Percentiles rank a stretch among this genome's conserved stretches.
These are phyloP conservation scores for Sebastes trivittatus DNA, from an alignment of 2,797 vertebrate species.

Conservation along the genomic window DNA sequence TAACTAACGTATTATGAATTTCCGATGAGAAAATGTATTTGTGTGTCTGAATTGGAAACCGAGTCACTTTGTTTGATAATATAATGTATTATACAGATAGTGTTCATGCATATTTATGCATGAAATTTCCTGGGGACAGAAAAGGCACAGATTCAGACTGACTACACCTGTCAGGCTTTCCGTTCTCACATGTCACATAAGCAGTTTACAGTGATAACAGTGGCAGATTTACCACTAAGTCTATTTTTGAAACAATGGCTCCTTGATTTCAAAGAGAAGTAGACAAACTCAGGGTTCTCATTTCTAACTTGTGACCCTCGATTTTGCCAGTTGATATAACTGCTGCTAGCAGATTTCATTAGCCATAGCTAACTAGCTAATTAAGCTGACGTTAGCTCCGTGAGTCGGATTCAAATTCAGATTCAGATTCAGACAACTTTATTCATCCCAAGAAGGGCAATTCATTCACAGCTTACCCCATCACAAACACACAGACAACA, in stretches of 20 bases:
- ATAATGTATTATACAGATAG: too few relatives aligned
- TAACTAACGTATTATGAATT: too few relatives aligned
- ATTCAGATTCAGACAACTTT: too few relatives aligned
- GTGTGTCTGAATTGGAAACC: too few relatives aligned
- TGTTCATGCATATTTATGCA: too few relatives aligned
- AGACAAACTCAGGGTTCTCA: not conserved
- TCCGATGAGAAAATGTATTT: too few relatives aligned
- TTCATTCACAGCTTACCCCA: too few relatives aligned
- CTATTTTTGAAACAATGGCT: not conserved
- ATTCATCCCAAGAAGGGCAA: too few relatives aligned
- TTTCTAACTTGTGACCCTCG: not conserved
- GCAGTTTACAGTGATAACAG: not conserved
- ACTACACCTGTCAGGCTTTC: not conserved
- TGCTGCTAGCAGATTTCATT: not conserved
- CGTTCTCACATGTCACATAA: not conserved
- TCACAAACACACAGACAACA: too few relatives aligned
- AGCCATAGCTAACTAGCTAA: not conserved
- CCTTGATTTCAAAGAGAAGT: not conserved
- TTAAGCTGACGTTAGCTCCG: not conserved
- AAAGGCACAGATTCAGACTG: too few relatives aligned
- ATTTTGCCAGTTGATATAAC: not conserved
- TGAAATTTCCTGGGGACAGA: too few relatives aligned
- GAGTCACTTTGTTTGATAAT: too few relatives aligned
- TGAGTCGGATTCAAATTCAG: not conserved
- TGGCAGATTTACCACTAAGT: not conserved